These are phyloP conservation scores for Phania funesta DNA, from an alignment of 2,888 invertebrate genomes.

Conservation along the genomic window DNA sequence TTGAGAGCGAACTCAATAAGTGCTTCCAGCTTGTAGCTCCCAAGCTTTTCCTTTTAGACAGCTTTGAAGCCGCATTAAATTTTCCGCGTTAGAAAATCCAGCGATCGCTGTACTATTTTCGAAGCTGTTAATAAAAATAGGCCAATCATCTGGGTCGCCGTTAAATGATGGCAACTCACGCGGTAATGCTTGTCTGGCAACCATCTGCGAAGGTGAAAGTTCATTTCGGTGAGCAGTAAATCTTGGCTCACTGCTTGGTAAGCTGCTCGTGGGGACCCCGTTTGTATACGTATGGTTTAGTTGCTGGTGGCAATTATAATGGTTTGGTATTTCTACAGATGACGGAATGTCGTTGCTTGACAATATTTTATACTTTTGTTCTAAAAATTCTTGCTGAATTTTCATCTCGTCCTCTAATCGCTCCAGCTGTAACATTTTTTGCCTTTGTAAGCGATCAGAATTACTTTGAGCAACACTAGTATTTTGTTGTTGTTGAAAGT, in stretches of 20 bases:
- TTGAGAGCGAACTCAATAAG: constrained; percentile 14
- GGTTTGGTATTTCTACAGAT: no score
- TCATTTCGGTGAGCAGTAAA: background rate
- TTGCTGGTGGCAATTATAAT: no score
- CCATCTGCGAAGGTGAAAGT: constrained; percentile 11
- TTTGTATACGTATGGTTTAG: no score
- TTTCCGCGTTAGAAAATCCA: background rate
- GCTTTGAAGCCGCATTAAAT: constrained; percentile 4
- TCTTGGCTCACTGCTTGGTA: no score
- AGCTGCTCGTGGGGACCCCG: no score
- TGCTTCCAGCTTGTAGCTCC: background rate
- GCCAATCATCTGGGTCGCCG: constrained; percentile 32
- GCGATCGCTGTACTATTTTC: constrained; percentile 33
- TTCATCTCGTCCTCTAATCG: background rate
- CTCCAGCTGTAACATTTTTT: constrained; percentile 8
- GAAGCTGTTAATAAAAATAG: constrained; percentile 28
- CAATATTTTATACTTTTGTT: background rate
- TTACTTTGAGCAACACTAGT: background rate
- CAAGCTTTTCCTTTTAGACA: constrained; percentile 23
- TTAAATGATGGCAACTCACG: constrained; percentile 5
- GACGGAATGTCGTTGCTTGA: background rate
- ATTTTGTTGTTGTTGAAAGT: background rate
- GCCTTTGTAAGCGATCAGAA: background rate
- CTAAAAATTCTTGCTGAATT: background rate
- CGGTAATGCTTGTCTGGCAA: constrained; percentile 5